Evolutionary conservation across 2,113 vertebrate species (phyloP).

Genomic region (Eptatretus burgeri): DNA sequence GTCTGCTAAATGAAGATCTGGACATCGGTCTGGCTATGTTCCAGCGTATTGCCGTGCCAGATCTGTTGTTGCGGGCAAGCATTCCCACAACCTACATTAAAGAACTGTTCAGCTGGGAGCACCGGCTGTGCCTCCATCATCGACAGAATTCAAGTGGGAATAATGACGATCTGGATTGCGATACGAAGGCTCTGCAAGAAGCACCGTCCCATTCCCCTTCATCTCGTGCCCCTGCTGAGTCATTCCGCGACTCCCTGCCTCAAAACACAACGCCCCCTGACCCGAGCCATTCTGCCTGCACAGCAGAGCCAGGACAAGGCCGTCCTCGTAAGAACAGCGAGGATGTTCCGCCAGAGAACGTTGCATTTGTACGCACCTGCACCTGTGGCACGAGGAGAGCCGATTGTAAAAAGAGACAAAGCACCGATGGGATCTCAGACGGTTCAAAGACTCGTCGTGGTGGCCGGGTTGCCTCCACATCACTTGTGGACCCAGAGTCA

Average conservation of each 20-base stretch:
- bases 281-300: conserved; percentile 10
- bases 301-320: too few species aligned
- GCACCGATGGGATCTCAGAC: too few species aligned
- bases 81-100: conserved; percentile 75
- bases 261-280: conserved; percentile 11
- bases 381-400: too few species aligned
- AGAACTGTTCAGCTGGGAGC: conserved; percentile 51
- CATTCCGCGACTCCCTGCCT: conserved; percentile 7
- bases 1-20: conserved; percentile 39
- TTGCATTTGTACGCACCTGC: too few species aligned
- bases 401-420: too few species aligned
- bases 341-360: too few species aligned
- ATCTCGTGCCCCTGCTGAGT: conserved; percentile 14
- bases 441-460: too few species aligned
- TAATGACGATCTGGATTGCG: conserved; percentile 21
- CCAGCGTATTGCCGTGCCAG: conserved; percentile 58
- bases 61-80: conserved; percentile 75
- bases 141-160: conserved; percentile 17
- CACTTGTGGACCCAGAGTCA: too few species aligned
- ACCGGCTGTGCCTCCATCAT: conserved; percentile 17
- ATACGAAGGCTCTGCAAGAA: conserved; percentile 15
- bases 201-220: conserved; percentile 8
- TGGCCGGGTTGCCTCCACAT: too few species aligned
- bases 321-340: too few species aligned
- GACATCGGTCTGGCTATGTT: conserved; percentile 60